Percentiles rank a stretch among this genome's conserved stretches.
phyloP scores from a whole-genome alignment of 2,797 vertebrate genomes.

The Sarcophilus harrisii region DNA sequence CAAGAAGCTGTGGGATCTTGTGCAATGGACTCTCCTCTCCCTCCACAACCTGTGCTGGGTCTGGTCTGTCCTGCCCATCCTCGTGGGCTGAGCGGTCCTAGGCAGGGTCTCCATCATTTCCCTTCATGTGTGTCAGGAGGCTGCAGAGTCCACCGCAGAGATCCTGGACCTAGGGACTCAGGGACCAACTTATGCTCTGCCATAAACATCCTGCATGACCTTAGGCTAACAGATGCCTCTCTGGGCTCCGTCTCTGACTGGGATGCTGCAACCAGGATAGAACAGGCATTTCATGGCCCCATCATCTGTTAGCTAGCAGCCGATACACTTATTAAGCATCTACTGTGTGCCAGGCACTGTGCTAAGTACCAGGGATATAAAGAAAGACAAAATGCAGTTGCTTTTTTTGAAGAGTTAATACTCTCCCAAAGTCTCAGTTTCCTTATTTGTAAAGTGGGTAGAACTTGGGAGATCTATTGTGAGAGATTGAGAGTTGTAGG shows the following conservation, averaged over 20 bases:
- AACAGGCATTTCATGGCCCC: not conserved
- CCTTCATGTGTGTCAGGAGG: not conserved
- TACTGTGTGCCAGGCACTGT: not conserved
- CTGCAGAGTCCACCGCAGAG: not conserved
- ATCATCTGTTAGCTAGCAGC: not conserved
- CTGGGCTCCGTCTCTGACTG: not conserved
- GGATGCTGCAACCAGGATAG: not conserved
- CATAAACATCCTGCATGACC: not conserved
- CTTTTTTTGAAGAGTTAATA: too few species aligned
- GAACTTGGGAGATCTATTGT: not conserved
- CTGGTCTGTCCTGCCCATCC: not conserved
- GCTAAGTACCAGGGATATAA: not conserved
- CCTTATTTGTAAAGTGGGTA: not conserved
- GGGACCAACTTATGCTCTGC: not conserved
- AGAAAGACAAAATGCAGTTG: not conserved
- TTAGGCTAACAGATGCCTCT: not conserved
- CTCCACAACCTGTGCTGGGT: too few species aligned
- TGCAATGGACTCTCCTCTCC: too few species aligned
- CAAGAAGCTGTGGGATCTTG: not conserved
- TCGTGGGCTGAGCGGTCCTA: rapidly evolving
- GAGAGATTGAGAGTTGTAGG: too few species aligned
- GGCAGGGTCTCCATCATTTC: not conserved
- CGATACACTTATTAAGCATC: too few species aligned
- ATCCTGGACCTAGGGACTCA: too few species aligned
- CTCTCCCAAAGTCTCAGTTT: not conserved